Evolutionary conservation across 2,797 vertebrate genomes (phyloP).

Genomic region (Phalanger gymnotis): DNA sequence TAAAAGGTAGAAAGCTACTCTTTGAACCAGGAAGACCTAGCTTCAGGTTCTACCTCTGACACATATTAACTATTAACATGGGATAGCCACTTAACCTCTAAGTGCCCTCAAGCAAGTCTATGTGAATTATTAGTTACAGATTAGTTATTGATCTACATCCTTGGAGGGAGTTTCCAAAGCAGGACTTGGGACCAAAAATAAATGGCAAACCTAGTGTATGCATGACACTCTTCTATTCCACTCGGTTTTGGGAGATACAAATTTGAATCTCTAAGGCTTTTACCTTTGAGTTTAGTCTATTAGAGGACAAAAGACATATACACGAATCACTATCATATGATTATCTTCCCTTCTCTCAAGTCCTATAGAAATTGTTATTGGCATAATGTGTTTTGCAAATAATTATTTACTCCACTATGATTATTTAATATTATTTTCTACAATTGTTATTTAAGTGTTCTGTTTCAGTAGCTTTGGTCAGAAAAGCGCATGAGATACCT

Average conservation of each 20-base stretch:
- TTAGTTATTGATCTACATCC: not conserved
- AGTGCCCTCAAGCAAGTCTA: not conserved
- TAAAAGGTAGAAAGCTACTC: not conserved
- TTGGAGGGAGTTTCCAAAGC: not conserved
- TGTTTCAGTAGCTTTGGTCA: not conserved
- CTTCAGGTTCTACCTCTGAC: not conserved
- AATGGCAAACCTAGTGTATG: not conserved
- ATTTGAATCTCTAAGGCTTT: not conserved
- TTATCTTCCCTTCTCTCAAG: not conserved
- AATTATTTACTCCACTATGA: not conserved
- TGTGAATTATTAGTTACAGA: no score
- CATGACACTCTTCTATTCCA: not conserved
- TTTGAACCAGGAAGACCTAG: not conserved
- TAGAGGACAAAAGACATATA: not conserved
- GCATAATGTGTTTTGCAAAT: not conserved
- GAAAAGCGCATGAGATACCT: not conserved
- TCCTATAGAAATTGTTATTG: not conserved
- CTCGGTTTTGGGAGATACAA: not conserved
- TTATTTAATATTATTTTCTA: not conserved
- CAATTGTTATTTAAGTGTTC: not conserved
- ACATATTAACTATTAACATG: not conserved
- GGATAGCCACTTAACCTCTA: not conserved
- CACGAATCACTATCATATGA: not conserved
- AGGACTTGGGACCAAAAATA: not conserved
- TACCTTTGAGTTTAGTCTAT: not conserved